A percentile compares a stretch with the other conserved stretches of the same genome.
phyloP scores from a whole-genome alignment of 2,113 vertebrate genomes.

The Morphnarchus princeps region DNA sequence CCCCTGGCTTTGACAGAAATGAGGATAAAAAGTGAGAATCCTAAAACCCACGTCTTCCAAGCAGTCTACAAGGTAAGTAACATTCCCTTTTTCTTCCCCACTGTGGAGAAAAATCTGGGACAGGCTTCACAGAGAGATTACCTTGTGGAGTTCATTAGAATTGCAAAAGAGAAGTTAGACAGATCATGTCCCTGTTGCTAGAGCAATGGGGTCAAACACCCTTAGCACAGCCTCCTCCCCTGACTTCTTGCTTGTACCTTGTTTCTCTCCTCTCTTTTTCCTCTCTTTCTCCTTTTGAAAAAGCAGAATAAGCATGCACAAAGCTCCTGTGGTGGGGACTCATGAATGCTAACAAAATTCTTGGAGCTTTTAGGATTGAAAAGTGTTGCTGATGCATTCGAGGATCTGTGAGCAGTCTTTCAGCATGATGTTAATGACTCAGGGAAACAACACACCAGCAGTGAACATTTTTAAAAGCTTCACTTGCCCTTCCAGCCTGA shows the following conservation, averaged over 20 bases:
- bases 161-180: background rate
- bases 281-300: background rate
- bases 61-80: background rate
- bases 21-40: background rate
- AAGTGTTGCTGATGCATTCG: background rate
- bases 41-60: background rate
- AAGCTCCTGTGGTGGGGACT: background rate
- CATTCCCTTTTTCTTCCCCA: background rate
- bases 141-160: background rate
- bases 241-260: background rate
- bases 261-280: background rate
- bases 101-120: background rate
- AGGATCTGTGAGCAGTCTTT: background rate
- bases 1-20: background rate
- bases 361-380: background rate
- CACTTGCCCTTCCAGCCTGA: background rate
- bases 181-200: background rate
- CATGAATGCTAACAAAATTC: background rate
- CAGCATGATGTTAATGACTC: background rate
- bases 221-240: background rate
- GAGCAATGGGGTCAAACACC: background rate
- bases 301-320: background rate
- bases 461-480: constrained; percentile 13
- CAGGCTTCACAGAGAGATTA: background rate
- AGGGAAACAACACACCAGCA: background rate